phyloP scores from a whole-genome alignment of 2,113 vertebrate species.

The Syngnathoides biaculeatus region DNA sequence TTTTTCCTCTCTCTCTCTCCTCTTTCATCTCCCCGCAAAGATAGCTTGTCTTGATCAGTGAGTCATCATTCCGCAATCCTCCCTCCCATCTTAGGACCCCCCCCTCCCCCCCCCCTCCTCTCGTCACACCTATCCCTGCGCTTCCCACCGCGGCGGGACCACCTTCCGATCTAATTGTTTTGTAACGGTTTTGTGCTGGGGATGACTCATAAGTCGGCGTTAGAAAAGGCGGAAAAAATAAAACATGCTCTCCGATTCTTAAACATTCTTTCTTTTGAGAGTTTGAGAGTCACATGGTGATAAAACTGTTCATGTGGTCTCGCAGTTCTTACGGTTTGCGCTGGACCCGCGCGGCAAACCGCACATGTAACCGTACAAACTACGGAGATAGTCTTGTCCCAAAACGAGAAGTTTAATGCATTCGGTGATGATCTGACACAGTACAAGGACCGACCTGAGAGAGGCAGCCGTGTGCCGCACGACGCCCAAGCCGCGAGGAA shows the following conservation, averaged over 20 bases:
- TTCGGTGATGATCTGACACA: too few relatives aligned
- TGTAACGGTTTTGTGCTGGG: conserved; percentile 59
- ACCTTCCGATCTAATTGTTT: conserved; percentile 68
- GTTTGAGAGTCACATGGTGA: background rate
- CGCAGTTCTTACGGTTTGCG: background rate
- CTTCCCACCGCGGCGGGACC: conserved; percentile 47
- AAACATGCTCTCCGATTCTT: background rate
- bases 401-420: too few relatives aligned
- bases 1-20: conserved; percentile 1
- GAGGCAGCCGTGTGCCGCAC: too few relatives aligned
- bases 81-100: conserved; percentile 25
- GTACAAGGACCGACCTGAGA: too few relatives aligned
- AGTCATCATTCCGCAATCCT: conserved; percentile 49
- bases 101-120: conserved; percentile 11
- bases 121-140: conserved; percentile 14
- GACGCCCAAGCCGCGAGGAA: too few relatives aligned
- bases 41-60: conserved; percentile 38
- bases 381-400: too few relatives aligned
- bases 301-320: background rate
- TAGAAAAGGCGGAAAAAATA: background rate
- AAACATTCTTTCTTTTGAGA: background rate
- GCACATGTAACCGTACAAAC: too few relatives aligned
- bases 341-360: too few relatives aligned
- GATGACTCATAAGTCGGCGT: conserved; percentile 62
- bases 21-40: conserved; percentile 17